phyloP scores from a whole-genome alignment of 2,888 invertebrate genomes.

The Oscheius sp. region DNA sequence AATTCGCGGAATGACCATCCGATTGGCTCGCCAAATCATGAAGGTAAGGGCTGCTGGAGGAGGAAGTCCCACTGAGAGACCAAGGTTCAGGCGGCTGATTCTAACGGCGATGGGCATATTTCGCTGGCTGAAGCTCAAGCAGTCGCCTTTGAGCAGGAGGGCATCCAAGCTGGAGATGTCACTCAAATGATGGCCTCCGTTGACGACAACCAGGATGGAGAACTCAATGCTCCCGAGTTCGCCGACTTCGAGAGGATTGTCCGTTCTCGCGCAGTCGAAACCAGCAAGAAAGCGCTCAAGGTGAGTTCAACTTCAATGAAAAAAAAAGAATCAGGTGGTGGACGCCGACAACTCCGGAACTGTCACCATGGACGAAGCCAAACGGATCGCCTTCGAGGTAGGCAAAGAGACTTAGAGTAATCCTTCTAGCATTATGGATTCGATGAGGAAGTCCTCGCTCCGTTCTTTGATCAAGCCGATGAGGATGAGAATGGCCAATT shows the following conservation, averaged over 20 bases:
- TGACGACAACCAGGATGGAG: slow-evolving; percentile 63
- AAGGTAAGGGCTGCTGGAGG: slow-evolving; percentile 52
- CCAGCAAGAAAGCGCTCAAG: slow-evolving; percentile 64
- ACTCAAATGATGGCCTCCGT: slow-evolving; percentile 65
- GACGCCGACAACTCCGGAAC: slow-evolving; percentile 67
- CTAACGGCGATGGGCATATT: slow-evolving; percentile 66
- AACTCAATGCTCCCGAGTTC: slow-evolving; percentile 68
- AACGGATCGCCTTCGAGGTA: slow-evolving; percentile 66
- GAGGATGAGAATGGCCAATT: slow-evolving; percentile 68
- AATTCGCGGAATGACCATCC: slow-evolving; percentile 68
- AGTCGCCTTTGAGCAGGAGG: slow-evolving; percentile 65
- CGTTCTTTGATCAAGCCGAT: slow-evolving; percentile 69
- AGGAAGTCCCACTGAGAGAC: not conserved
- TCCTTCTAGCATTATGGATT: slow-evolving; percentile 63
- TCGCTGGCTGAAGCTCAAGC: slow-evolving; percentile 67
- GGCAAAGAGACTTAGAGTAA: too few species aligned
- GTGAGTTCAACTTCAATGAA: slow-evolving; percentile 19
- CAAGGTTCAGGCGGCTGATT: slow-evolving; percentile 54
- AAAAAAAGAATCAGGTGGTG: slow-evolving; percentile 48
- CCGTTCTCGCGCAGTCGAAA: slow-evolving; percentile 64
- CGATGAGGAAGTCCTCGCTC: slow-evolving; percentile 55
- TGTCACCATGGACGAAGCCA: slow-evolving; percentile 66
- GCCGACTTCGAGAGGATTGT: slow-evolving; percentile 67
- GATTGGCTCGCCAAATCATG: slow-evolving; percentile 68
- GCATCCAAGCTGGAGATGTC: slow-evolving; percentile 64